Conservation (phyloP, 2,888 invertebrate species). For the Pilophorus perplexus region DNA sequence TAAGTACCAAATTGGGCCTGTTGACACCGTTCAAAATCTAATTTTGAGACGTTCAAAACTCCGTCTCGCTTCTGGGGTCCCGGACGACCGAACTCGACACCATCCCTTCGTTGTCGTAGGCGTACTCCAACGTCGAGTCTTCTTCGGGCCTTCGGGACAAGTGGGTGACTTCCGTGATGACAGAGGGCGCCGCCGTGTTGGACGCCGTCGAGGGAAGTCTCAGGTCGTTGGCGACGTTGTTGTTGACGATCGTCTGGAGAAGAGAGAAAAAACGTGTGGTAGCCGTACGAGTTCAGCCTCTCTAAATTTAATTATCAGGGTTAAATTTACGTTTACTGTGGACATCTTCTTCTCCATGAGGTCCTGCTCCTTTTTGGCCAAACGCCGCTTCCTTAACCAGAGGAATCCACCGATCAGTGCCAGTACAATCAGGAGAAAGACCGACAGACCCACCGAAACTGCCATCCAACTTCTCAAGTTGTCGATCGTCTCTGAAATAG, state of each 20-base stretch:
- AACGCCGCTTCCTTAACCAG: conserved; percentile 45
- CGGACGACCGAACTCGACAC: conserved; percentile 58
- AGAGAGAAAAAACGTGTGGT: not conserved
- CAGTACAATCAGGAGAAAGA: conserved; percentile 43
- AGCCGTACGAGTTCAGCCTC: no score
- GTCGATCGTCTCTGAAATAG: conserved; percentile 40
- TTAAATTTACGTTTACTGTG: conserved; percentile 36
- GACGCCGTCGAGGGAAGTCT: conserved; percentile 39
- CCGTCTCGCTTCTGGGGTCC: conserved; percentile 42
- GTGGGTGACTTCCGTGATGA: conserved; percentile 51
- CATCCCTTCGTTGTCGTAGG: conserved; percentile 76
- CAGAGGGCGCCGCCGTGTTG: conserved; percentile 44
- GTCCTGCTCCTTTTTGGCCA: conserved; percentile 35
- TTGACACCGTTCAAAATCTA: not conserved
- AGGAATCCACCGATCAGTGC: conserved; percentile 42
- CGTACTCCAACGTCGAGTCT: conserved; percentile 72
- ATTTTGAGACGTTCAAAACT: conserved; percentile 26
- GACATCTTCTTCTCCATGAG: conserved; percentile 46
- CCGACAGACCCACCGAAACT: conserved; percentile 41
- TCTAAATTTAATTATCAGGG: no score
- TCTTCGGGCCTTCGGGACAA: conserved; percentile 72
- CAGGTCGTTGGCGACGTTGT: conserved; percentile 38
- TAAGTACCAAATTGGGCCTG: no score
- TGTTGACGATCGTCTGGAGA: conserved; percentile 41
- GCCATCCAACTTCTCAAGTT: conserved; percentile 39